Evolutionary conservation across 2,113 vertebrate genomes (phyloP), one percentile per base, ranked within the genome.

Genomic region (Oxyruncus cristatus): DNA sequence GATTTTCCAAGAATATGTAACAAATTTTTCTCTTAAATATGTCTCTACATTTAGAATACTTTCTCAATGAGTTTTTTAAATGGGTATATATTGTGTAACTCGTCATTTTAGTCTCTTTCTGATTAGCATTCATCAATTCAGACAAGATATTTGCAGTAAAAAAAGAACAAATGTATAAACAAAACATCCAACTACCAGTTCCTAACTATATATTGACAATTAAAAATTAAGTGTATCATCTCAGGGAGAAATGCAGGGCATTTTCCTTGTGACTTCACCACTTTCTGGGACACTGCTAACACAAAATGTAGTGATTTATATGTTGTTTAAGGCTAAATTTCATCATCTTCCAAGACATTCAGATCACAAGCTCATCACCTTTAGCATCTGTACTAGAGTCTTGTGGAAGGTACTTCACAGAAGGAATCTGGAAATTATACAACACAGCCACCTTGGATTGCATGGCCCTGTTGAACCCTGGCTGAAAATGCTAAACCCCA

Each of bases 231-330:
- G 1, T 0, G 63, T 6, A 55, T 50, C 22, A 17, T 18, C 8
- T 82, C 13, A 63, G 10, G 17, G 6, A 70, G 22, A 84, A 87
- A 63, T 35, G 4, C 18, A 41, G 19, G 8, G 3, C 4, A 42
- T 53, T 55, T 85, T 30, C 33, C 21, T 49, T 39, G 4, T 23
- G 52, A 41, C 13, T 46, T 55, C 44, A n/a, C 4, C 14, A 17
- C 39, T 75, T 2, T 41, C 53, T 39, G 9, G 16, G 14, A 39
- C 6, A 15, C 15, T 22, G 1, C 1, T 49, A 76, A 41, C 27
- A 50, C 2, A 81, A 77, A 84, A 55, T 0, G 0, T 11, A 0
- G 0, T 24, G 14, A 56, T 41, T 58, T 53, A 2, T 58, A 37
- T 35, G 5, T 24, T 62, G 4, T 33, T 50, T 53, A 53, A 83